Evolutionary conservation across 92 coral and sea anemone genomes (phyloP), one percentile per base, ranked within the genome.

Genomic region (Micromussa lordhowensis): DNA sequence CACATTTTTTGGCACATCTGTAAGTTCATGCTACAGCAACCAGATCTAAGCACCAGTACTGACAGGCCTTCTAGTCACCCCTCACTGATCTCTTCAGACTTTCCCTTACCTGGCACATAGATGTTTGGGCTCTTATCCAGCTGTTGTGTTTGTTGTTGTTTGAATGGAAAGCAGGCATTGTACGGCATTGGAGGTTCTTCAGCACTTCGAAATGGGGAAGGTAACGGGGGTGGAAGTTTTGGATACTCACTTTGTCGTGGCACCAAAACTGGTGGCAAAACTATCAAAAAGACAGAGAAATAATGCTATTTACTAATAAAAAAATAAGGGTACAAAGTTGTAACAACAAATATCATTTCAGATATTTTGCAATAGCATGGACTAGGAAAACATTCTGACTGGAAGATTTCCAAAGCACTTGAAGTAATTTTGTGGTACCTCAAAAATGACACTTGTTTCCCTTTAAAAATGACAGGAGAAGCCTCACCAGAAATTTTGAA

Each of bases 101-200:
- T 11, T 66, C 17, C 80, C 34, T 34, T 79, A 88, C 82, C 88
- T 74, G 88, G 72, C 12, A 84, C 54, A 57, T 84, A 75, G 34
- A 84, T 84, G 16, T 92, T 92, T n/a, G 96, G 96, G 68, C 95
- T 93, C 55, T 88, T 91, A 30, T 85, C 92, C 51, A 94, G 86
- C 68, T 91, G 82, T 7, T 85, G 93, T 18, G 95, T n/a, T n/a
- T n/a, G 97, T 36, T 93, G 91, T 49, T 89, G 92, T 74, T 84
- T 84, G 73, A 96, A 94, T 15, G 99, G 99, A 77, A 94, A 97
- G 3, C 98, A 95, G 19, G 99, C 99, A 87, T 97, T 97, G 78
- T 91, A 91, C 21, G 99, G 99, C 99, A 97, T 94, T 49, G 96
- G 92, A 3, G 98, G 96, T 68, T 97, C 99, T 55, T 94, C 98